A percentile compares a stretch with the other conserved stretches of the same genome.
phyloP scores from a whole-genome alignment of 2,113 vertebrate species.

The Rynchops niger region DNA sequence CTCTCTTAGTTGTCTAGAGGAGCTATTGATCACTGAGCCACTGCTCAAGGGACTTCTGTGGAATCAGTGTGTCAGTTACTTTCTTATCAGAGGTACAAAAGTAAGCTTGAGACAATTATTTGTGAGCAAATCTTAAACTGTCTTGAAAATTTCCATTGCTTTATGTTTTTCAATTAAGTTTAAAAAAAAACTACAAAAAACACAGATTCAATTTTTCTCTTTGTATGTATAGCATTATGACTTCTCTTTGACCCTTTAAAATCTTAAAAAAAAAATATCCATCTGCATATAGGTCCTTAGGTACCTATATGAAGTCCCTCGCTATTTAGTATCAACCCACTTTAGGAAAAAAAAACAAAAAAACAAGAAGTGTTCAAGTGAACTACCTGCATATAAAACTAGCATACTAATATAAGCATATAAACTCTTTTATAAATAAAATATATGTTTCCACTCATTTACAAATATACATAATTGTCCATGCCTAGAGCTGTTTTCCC shows the following conservation, averaged over 20 bases:
- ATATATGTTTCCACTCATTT: not conserved
- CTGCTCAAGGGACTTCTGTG: not conserved
- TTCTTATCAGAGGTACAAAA: not conserved
- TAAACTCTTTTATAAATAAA: not conserved
- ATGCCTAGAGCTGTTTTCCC: not conserved
- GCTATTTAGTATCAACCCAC: not conserved
- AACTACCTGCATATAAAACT: not conserved
- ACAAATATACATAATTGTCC: not conserved
- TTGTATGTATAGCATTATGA: not conserved
- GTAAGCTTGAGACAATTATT: not conserved
- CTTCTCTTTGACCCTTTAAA: not conserved
- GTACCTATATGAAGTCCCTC: not conserved
- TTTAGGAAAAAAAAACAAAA: not conserved
- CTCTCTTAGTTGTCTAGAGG: not conserved
- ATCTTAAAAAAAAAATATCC: not conserved
- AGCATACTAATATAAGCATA: not conserved
- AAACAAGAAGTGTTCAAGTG: not conserved
- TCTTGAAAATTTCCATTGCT: not conserved
- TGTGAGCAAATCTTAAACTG: not conserved
- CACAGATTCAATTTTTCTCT: not conserved
- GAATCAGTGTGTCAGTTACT: not conserved
- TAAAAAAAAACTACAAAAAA: not conserved
- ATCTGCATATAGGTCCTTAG: not conserved
- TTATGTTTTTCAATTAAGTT: not conserved
- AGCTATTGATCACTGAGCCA: not conserved